Evolutionary conservation across 2,797 vertebrate genomes (phyloP), one percentile per base, ranked within the genome.

Genomic region (Manis crassicaudata): DNA sequence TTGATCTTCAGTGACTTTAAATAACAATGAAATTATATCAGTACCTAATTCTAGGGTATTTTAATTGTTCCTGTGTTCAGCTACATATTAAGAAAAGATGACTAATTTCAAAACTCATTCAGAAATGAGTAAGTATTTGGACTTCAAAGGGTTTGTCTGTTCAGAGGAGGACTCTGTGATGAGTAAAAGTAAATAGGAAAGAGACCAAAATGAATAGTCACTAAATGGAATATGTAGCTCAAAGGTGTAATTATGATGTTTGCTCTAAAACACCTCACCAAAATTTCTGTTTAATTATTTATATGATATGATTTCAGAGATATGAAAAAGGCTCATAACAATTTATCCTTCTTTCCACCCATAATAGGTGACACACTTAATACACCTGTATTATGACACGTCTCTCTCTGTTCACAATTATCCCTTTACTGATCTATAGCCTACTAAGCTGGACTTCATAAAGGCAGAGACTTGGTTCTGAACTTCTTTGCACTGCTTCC

Each of bases 71-170:
- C n/a, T 75, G 18, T 60, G 21, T 89, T 89, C 40, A 80, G 23
- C 13, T 77, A 70, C 29, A 79, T 79, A 43, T 60, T 95, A 94
- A 83, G 70, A 56, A 93, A 92, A 90, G 56, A 40, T 58, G 72
- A 77, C 70, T 90, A 20, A 94, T 94, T 92, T 80, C 3, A 37
- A 82, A 68, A 79, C 23, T 82, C 93, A 50, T 29, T 32, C 25
- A 82, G 58, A 94, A 88, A 86, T 93, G 18, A 82, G 16, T 89
- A 80, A 63, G 23, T 37, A 2, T 70, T 83, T 75, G 58, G 54
- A 63, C 16, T 73, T 79, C 35, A 86, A 80, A 89, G 73, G 6
- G 4, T 86, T 91, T 75, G 20, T 50, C 60, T 88, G 25, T 10
- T 80, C 52, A 86, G 10, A 75, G 70, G 23, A 88, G 8, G 20